Percentiles rank a stretch among this genome's conserved stretches.
Conservation (phyloP, 2,113 vertebrate genomes). For the Heptranchias perlo region DNA sequence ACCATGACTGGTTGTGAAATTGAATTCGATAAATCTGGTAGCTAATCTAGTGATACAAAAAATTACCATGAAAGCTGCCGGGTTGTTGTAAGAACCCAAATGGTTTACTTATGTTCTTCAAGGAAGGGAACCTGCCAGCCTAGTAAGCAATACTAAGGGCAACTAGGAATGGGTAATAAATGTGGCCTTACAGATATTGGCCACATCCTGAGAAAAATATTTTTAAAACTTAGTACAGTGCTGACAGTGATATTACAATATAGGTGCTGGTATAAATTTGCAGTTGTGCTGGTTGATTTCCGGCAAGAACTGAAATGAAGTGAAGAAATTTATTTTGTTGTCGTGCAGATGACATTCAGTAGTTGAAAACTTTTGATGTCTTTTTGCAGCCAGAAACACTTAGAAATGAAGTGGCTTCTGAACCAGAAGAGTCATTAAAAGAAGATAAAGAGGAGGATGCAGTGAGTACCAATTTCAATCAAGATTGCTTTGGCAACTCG, state of each 20-base stretch:
- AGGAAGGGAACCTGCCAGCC: not conserved
- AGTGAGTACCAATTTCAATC: not conserved
- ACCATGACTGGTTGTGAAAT: not conserved
- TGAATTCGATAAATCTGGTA: not conserved
- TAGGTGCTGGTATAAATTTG: not conserved
- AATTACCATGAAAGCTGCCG: not conserved
- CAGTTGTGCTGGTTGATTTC: not conserved
- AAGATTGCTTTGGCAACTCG: not conserved
- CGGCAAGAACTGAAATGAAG: not conserved
- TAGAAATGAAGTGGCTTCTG: not conserved
- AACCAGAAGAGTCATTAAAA: not conserved
- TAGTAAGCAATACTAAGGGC: not conserved
- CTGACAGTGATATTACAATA: not conserved
- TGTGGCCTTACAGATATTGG: not conserved
- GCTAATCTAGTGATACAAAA: not conserved
- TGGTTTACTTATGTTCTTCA: not conserved
- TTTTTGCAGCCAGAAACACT: not conserved
- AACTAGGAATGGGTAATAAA: not conserved
- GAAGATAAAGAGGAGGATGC: conserved; percentile 13
- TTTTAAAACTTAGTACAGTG: not conserved
- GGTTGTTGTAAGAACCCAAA: not conserved
- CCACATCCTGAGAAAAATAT: not conserved
- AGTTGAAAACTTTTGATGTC: not conserved
- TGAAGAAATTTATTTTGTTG: not conserved
- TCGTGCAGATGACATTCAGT: not conserved